Percentiles rank a stretch among this genome's conserved stretches.
These are phyloP conservation scores for Ennomos erosarius DNA, from an alignment of 2,888 invertebrate species.

Conservation along the genomic window DNA sequence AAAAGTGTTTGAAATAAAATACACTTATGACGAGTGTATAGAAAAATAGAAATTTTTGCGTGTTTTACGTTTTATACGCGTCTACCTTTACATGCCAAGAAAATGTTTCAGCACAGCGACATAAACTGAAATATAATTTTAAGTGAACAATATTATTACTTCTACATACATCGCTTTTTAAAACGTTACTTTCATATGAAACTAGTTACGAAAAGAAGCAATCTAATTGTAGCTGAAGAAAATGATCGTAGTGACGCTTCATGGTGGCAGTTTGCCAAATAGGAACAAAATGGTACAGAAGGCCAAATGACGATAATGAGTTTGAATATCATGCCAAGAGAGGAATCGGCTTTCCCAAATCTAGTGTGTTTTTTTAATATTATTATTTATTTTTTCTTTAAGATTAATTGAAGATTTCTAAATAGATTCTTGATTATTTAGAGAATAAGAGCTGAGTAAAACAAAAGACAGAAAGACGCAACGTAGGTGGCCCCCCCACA, in stretches of 20 bases:
- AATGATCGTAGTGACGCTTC: constrained; percentile 23
- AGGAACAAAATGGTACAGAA: constrained; percentile 63
- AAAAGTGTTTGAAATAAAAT: too few relatives aligned
- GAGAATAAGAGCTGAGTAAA: too few relatives aligned
- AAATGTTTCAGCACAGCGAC: constrained; percentile 46
- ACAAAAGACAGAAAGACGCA: too few relatives aligned
- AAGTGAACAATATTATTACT: constrained; percentile 32
- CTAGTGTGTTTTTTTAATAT: too few relatives aligned
- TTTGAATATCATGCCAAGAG: constrained; percentile 26
- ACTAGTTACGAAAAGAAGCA: constrained; percentile 14
- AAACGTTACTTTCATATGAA: neutral
- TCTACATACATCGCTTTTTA: constrained; percentile 21
- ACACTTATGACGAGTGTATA: too few relatives aligned
- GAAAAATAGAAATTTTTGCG: neutral
- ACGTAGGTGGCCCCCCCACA: too few relatives aligned
- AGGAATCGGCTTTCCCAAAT: constrained; percentile 9
- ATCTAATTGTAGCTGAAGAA: constrained; percentile 30
- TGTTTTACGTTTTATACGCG: constrained; percentile 32
- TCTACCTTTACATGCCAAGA: constrained; percentile 37
- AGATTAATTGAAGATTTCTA: too few relatives aligned
- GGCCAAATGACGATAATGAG: constrained; percentile 41
- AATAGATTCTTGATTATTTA: too few relatives aligned
- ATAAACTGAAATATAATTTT: constrained; percentile 44
- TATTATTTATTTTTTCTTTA: too few relatives aligned
- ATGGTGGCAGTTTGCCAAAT: constrained; percentile 67